A percentile compares a stretch with the other conserved stretches of the same genome.
Conservation (phyloP, 2,797 vertebrate species). For the Agapornis canus region DNA sequence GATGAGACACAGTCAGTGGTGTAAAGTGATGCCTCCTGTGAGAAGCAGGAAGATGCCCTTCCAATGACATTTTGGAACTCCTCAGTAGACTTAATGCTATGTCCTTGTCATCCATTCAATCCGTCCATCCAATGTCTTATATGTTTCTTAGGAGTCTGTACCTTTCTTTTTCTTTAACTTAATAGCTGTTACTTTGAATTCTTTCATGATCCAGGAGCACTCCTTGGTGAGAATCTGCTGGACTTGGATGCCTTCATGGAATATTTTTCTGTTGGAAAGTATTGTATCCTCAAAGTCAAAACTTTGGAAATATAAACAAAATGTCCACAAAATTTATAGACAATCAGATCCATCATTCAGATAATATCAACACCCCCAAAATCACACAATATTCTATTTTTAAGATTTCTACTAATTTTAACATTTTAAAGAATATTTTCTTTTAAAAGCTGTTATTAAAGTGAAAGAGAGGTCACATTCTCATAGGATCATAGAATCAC, state of each 20-base stretch:
- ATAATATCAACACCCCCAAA: not conserved
- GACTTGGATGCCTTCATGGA: not conserved
- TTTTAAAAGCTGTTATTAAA: not conserved
- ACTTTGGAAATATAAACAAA: not conserved
- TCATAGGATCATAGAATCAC: not conserved
- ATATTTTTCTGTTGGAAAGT: not conserved
- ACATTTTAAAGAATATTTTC: not conserved
- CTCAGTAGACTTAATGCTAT: not conserved
- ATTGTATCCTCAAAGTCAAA: not conserved
- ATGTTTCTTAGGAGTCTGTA: not conserved
- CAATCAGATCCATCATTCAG: not conserved
- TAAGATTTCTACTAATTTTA: accelerated
- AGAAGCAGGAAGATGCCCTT: not conserved
- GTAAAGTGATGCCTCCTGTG: not conserved
- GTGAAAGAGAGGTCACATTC: not conserved
- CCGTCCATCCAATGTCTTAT: not conserved
- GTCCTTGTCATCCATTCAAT: not conserved
- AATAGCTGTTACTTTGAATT: not conserved
- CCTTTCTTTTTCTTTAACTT: not conserved
- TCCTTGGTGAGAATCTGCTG: not conserved
- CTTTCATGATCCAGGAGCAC: not conserved
- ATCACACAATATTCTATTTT: not conserved
- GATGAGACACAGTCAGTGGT: not conserved
- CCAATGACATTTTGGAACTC: not conserved
- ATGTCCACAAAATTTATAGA: not conserved